phyloP scores from a whole-genome alignment of 1,140 invertebrate genomes.

The Ceratosolen fusciceps region DNA sequence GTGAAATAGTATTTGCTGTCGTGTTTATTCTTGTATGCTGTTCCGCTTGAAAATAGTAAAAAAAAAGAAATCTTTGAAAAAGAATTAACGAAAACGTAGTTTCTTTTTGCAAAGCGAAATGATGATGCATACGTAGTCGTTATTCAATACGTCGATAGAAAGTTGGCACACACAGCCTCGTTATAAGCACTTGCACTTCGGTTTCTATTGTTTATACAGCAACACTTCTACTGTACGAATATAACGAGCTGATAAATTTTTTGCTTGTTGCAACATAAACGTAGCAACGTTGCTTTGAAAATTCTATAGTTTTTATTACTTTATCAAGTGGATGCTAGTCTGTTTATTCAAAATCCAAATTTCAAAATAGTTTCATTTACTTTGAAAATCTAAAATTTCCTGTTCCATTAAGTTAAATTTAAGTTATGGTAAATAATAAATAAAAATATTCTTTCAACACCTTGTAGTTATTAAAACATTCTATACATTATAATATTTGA shows the following conservation, averaged over 20 bases:
- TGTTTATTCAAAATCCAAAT: constrained; percentile 38
- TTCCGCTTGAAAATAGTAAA: neutral
- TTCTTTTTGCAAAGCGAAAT: neutral
- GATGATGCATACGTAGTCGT: neutral
- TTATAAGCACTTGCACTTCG: constrained; percentile 3
- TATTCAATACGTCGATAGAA: constrained; percentile 35
- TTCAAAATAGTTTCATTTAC: constrained; percentile 31
- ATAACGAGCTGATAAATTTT: constrained; percentile 45
- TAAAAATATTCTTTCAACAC: neutral
- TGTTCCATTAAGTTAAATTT: constrained; percentile 7
- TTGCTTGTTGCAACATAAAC: neutral
- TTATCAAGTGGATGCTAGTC: neutral
- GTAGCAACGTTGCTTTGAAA: constrained; percentile 7
- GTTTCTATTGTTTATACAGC: constrained; percentile 17
- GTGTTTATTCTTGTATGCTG: too few relatives aligned
- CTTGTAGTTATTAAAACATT: constrained; percentile 33
- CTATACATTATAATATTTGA: neutral
- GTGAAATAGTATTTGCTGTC: too few relatives aligned
- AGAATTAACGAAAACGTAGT: neutral
- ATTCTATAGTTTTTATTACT: constrained; percentile 5
- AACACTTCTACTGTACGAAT: neutral
- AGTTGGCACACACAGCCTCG: constrained; percentile 5
- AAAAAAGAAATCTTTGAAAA: neutral
- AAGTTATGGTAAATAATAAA: neutral
- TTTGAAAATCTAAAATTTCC: neutral